A percentile compares a stretch with the other conserved stretches of the same genome.
Evolutionary conservation across 2,888 invertebrate genomes (phyloP).

Genomic region (Euzophera pinguis): DNA sequence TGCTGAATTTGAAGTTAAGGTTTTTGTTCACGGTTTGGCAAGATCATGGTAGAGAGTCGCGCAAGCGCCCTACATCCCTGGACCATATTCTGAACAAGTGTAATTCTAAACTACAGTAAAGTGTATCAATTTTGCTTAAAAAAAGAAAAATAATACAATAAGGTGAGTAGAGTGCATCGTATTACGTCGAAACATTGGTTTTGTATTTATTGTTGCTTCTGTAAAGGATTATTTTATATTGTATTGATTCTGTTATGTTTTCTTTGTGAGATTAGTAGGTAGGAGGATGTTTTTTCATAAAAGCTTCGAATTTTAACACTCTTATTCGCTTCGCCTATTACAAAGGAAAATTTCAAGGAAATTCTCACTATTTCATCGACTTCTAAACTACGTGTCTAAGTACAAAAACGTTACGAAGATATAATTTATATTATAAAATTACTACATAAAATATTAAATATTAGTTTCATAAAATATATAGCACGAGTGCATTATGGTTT

Average conservation of each 20-base stretch:
- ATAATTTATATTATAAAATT: too few species aligned
- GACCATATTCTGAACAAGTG: constrained; percentile 64
- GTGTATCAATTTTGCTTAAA: constrained; percentile 58
- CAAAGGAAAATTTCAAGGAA: too few species aligned
- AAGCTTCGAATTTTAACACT: too few species aligned
- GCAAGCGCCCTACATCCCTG: constrained; percentile 70
- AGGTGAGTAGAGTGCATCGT: constrained; percentile 49
- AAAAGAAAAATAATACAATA: constrained; percentile 37
- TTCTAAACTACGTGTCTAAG: too few species aligned
- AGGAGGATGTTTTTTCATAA: neutral
- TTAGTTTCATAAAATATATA: too few species aligned
- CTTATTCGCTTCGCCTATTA: too few species aligned
- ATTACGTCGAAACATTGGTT: constrained; percentile 11
- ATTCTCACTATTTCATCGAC: too few species aligned
- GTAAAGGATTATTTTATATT: neutral
- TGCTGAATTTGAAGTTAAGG: neutral
- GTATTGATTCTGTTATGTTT: neutral
- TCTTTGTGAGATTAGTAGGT: constrained; percentile 7
- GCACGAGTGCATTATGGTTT: too few species aligned
- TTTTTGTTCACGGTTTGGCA: constrained; percentile 31
- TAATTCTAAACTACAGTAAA: constrained; percentile 54
- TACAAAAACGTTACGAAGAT: too few species aligned
- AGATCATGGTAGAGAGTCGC: constrained; percentile 39
- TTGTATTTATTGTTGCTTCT: neutral
- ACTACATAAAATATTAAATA: too few species aligned